Conservation (phyloP, 2,888 invertebrate species). For the Stramonita haemastoma region DNA sequence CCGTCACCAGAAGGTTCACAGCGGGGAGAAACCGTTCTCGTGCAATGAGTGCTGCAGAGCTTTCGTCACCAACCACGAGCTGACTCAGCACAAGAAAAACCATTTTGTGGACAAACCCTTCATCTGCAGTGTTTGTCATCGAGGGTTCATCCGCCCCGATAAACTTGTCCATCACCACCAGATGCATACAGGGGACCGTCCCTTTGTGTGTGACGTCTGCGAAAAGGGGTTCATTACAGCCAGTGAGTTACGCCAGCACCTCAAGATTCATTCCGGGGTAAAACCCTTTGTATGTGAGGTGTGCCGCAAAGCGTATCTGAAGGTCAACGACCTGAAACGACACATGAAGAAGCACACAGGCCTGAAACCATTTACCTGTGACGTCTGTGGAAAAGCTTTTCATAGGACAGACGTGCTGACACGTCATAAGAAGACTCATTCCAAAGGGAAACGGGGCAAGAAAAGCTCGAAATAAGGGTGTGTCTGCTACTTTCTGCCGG, state of each 20-base stretch:
- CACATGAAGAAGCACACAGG: constrained; percentile 34
- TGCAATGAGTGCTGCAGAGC: constrained; percentile 30
- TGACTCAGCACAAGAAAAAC: not conserved
- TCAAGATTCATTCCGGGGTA: constrained; percentile 28
- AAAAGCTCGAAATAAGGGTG: not conserved
- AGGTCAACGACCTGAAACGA: not conserved
- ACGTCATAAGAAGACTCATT: constrained; percentile 29
- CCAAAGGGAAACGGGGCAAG: not conserved
- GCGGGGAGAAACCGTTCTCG: constrained; percentile 27
- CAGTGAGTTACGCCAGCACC: constrained; percentile 29
- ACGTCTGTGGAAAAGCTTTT: constrained; percentile 40
- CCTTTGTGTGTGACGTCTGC: constrained; percentile 38
- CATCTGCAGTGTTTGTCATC: not conserved
- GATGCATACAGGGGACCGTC: not conserved
- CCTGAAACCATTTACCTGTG: constrained; percentile 32
- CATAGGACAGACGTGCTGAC: constrained; percentile 13
- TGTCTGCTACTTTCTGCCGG: too few relatives aligned
- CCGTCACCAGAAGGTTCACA: constrained; percentile 20
- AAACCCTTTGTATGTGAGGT: constrained; percentile 34
- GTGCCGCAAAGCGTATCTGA: constrained; percentile 35
- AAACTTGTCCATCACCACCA: constrained; percentile 11
- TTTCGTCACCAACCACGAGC: constrained; percentile 13
- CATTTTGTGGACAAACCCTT: not conserved
- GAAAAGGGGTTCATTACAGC: constrained; percentile 22
- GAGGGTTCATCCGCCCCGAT: not conserved